phyloP scores from a whole-genome alignment of 2,113 vertebrate species.

The Melanerpes formicivorus region DNA sequence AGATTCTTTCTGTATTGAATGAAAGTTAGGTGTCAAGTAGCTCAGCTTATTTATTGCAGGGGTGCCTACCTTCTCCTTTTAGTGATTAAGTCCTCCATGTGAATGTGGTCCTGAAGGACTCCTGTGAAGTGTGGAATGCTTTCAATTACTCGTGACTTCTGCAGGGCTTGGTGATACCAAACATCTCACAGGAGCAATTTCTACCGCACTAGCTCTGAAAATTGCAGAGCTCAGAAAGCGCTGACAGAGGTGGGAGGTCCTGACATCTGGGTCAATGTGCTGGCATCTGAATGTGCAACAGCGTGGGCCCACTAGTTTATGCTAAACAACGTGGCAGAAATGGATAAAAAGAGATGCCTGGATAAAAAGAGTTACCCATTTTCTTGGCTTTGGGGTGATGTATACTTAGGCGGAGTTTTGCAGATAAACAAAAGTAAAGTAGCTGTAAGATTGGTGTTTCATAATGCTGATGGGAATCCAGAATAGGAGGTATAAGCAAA shows the following conservation, averaged over 20 bases:
- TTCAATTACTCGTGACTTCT: background rate
- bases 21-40: background rate
- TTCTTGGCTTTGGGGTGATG: background rate
- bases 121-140: background rate
- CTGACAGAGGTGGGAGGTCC: background rate
- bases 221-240: rapidly evolving
- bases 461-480: background rate
- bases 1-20: background rate
- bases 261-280: background rate
- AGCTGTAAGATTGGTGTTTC: background rate
- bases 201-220: background rate
- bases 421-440: background rate
- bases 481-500: background rate
- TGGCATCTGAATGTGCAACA: background rate
- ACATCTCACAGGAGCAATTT: background rate
- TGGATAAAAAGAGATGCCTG: background rate
- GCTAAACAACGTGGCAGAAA: background rate
- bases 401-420: background rate
- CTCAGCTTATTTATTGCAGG: background rate
- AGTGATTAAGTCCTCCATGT: background rate
- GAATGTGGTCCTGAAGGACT: background rate
- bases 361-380: background rate
- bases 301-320: background rate
- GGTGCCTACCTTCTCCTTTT: background rate
- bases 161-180: background rate